Evolutionary conservation across 2,113 vertebrate genomes (phyloP), one percentile per base, ranked within the genome.

Genomic region (Bos indicus): DNA sequence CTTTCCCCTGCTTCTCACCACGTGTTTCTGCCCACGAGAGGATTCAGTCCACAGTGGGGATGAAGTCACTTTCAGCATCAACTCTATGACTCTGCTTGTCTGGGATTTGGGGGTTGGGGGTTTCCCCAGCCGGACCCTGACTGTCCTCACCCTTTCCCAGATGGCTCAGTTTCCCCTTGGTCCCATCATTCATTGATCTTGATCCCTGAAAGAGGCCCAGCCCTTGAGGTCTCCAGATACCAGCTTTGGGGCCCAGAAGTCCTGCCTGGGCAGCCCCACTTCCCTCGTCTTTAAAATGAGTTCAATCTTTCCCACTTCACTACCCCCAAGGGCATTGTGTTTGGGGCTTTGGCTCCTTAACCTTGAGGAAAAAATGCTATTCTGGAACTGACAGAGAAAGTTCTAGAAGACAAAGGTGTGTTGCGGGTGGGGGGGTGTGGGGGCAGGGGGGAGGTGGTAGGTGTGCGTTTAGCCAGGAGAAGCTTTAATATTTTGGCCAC

Each of bases 1-100:
- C 46, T 87, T 64, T 46, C 28, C 36, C 4, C 46, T 4, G 8
- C 62, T 23, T 6, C 6, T 12, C 7, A 0, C 16, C 11, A 2
- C 0, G 0, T 9, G 10, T 10, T 88, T 23, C 88, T 15, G 19
- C 46, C 88, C 56, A 0, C 13, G 2, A 3, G 2, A 48, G 36
- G 48, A 7, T 3, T 28, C 48, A 0, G 43, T 59, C 77, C 51
- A 46, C 1, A 0, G 33, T 57, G 81, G 46, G 11, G 11, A 23
- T 10, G 0, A 2, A 23, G 0, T 64, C 16, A 0, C 57, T 23
- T 26, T 51, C 33, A 9, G 56, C 17, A 0, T 4, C 80, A 21
- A 13, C 71, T 56, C 9, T 52, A 40, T 9, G 33, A n/a, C 16
- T 11, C 25, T 7, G n/a, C 14, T 6, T 71, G 12, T 28, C 33